Conservation (phyloP, 2,888 invertebrate species). For the Stenodema calcarata region DNA sequence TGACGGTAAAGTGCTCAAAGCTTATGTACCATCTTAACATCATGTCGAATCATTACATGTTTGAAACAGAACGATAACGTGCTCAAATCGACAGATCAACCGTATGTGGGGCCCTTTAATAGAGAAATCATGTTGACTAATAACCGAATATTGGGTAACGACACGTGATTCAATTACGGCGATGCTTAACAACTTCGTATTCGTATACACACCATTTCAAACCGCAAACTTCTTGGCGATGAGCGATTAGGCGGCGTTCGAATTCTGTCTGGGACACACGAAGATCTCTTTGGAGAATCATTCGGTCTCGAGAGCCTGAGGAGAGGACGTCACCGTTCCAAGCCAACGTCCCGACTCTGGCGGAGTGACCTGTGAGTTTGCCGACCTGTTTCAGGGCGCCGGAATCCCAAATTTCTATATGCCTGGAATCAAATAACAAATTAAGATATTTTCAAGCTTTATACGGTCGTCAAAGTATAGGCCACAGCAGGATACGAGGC, state of each 20-base stretch:
- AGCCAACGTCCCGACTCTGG: slow-evolving; percentile 91
- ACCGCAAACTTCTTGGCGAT: slow-evolving; percentile 95
- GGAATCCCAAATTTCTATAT: slow-evolving; percentile 97
- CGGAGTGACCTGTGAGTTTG: slow-evolving; percentile 90
- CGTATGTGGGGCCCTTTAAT: too few species aligned
- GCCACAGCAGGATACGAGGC: too few species aligned
- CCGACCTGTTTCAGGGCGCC: slow-evolving; percentile 88
- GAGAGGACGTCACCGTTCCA: slow-evolving; percentile 96
- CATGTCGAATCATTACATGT: too few species aligned
- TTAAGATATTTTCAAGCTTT: background rate
- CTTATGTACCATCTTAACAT: too few species aligned
- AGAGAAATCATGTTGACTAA: too few species aligned
- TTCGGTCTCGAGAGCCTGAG: slow-evolving; percentile 91
- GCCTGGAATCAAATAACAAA: slow-evolving; percentile 66
- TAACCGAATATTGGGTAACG: too few species aligned
- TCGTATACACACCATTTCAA: slow-evolving; percentile 83
- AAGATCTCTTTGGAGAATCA: slow-evolving; percentile 92
- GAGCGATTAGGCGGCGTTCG: slow-evolving; percentile 83
- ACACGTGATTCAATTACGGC: too few species aligned
- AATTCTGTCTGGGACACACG: slow-evolving; percentile 71
- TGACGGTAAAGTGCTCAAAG: too few species aligned
- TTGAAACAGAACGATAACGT: too few species aligned
- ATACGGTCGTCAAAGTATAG: too few species aligned
- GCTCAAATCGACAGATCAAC: too few species aligned
- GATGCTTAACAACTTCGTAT: too few species aligned